Evolutionary conservation across 2,888 invertebrate species (phyloP), one percentile per base, ranked within the genome.

Genomic region (Lacanobia oleracea): DNA sequence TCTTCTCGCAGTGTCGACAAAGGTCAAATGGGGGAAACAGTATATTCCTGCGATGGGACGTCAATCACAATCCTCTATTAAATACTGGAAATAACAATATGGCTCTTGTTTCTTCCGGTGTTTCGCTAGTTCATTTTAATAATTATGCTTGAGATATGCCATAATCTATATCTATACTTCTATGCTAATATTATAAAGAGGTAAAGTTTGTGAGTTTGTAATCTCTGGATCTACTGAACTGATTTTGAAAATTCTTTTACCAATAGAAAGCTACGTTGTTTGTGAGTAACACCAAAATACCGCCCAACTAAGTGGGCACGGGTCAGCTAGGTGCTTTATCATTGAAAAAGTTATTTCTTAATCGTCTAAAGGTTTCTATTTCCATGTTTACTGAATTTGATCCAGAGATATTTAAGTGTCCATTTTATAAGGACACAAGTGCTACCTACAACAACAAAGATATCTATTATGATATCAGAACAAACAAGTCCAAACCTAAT

Each of bases 401-500:
- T 23, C 10, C 1, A n/a, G 23, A 54, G 8, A 21, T 27, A 8
- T 18, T 21, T 10, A 45, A 74, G 12, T 7, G 56, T 56, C 21
- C 21, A 8, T 21, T 72, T 45, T 10, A 21, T 50, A 56, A 37
- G 48, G 3, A 50, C 50, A 71, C n/a, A 71, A 60, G 18, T 6
- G 40, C 43, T 59, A 54, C 48, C 48, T 48, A 60, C 40, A 45
- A 37, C 27, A 72, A 64, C 33, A 50, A 62, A 33, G 21, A 65
- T 62, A 76, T 62, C 27, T 64, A 48, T 75, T 63, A 37, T 23
- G 23, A 53, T 77, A 59, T 59, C 57, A 18, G 33, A 79, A 60
- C 63, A 68, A 63, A 66, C 72, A 69, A 67, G 12, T 21, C 50
- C 33, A 40, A 64, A 80, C 57, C 73, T 66, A 72, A 79, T 79